Conservation (phyloP, 2,888 invertebrate genomes). For the Eupsilia transversa region DNA sequence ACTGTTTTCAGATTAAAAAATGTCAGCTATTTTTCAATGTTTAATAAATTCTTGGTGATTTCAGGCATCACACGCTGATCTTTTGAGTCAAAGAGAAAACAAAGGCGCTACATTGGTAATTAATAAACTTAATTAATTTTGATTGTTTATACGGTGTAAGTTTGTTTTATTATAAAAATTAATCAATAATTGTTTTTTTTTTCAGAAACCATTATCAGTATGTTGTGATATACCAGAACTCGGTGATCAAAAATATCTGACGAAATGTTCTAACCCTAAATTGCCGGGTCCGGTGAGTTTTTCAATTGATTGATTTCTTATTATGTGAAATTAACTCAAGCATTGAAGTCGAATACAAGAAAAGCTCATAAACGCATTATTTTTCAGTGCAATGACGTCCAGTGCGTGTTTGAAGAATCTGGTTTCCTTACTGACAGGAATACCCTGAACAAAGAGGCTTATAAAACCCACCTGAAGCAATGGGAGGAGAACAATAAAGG, state of each 20-base stretch:
- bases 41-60: constrained; percentile 30
- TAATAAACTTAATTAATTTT: neutral
- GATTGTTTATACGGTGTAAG: neutral
- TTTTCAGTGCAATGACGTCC: constrained; percentile 84
- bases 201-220: constrained; percentile 86
- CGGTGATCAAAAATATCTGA: constrained; percentile 78
- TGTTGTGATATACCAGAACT: constrained; percentile 88
- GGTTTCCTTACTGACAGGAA: constrained; percentile 81
- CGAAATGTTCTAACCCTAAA: constrained; percentile 82
- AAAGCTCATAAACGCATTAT: neutral
- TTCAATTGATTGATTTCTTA: too few species aligned
- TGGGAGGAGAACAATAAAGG: constrained; percentile 80
- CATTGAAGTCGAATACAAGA: neutral
- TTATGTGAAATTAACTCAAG: neutral
- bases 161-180: neutral
- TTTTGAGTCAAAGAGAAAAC: constrained; percentile 69
- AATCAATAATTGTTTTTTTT: constrained; percentile 30
- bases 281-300: constrained; percentile 81
- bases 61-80: constrained; percentile 73
- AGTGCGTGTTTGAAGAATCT: constrained; percentile 86
- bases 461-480: constrained; percentile 77
- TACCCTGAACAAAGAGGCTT: constrained; percentile 82
- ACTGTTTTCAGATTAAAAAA: neutral
- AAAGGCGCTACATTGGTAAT: constrained; percentile 81
- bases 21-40: neutral